Evolutionary conservation across 2,888 invertebrate species (phyloP).

Genomic region (Atethmia centrago): DNA sequence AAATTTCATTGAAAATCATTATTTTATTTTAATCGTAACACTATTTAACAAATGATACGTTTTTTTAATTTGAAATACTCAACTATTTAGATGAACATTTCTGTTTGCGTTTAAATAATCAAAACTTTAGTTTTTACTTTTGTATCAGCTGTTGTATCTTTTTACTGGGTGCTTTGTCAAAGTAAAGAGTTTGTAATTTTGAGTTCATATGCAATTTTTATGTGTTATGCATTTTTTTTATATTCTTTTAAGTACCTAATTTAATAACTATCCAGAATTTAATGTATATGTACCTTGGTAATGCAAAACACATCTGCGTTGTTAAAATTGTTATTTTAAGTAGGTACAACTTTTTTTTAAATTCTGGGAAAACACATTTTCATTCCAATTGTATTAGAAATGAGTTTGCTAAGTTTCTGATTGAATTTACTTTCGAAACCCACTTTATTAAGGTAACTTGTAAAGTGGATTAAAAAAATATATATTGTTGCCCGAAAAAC

Average conservation of each 20-base stretch:
- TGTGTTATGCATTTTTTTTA: not conserved
- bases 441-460: not conserved
- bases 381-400: not conserved
- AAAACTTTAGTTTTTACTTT: constrained; percentile 49
- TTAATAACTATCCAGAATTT: not conserved
- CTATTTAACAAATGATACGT: constrained; percentile 19
- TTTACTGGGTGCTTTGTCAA: constrained; percentile 25
- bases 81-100: constrained; percentile 29
- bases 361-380: not conserved
- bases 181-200: constrained; percentile 41
- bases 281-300: not conserved
- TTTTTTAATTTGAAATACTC: constrained; percentile 40
- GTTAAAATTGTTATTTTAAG: not conserved
- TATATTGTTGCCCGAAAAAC: no score
- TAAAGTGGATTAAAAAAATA: no score
- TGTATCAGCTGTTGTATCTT: constrained; percentile 45
- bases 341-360: no score
- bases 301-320: no score
- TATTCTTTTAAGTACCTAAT: not conserved
- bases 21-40: constrained; percentile 19
- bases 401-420: not conserved
- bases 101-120: constrained; percentile 49
- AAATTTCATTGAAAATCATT: constrained; percentile 34
- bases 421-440: not conserved
- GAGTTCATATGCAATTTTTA: constrained; percentile 5